phyloP scores from a whole-genome alignment of 1,140 invertebrate species.

The Daktulosphaira vitifoliae region DNA sequence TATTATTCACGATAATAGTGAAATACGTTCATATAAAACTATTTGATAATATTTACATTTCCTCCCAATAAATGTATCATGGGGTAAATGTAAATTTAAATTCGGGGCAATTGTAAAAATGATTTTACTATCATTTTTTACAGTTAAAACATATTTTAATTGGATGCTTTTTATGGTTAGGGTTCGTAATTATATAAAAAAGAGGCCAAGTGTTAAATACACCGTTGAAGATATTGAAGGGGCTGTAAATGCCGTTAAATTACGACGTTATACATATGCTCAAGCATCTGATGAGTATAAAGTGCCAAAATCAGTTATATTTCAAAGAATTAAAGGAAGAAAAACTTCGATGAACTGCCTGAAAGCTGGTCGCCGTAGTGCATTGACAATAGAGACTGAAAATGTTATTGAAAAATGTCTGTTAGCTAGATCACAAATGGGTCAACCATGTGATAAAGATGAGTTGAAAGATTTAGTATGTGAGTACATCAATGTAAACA shows the following conservation, averaged over 20 bases:
- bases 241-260: background rate
- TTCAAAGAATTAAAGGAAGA: background rate
- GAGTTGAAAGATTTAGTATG: constrained; percentile 40
- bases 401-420: background rate
- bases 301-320: background rate
- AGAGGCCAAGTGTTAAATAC: background rate
- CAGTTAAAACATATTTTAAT: background rate
- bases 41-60: no score
- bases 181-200: background rate
- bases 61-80: background rate
- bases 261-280: background rate
- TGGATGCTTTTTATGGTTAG: background rate
- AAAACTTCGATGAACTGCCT: background rate
- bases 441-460: constrained; percentile 40
- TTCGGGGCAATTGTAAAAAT: background rate
- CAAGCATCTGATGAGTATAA: background rate
- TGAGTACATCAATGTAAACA: constrained; percentile 40
- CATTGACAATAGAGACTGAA: background rate
- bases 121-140: background rate
- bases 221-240: background rate
- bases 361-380: background rate
- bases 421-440: constrained; percentile 40
- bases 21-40: background rate
- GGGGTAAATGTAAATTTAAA: background rate
- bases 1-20: background rate